A percentile compares a stretch with the other conserved stretches of the same genome.
phyloP scores from a whole-genome alignment of 2,888 invertebrate genomes.

The Ichneumoninae sp. region DNA sequence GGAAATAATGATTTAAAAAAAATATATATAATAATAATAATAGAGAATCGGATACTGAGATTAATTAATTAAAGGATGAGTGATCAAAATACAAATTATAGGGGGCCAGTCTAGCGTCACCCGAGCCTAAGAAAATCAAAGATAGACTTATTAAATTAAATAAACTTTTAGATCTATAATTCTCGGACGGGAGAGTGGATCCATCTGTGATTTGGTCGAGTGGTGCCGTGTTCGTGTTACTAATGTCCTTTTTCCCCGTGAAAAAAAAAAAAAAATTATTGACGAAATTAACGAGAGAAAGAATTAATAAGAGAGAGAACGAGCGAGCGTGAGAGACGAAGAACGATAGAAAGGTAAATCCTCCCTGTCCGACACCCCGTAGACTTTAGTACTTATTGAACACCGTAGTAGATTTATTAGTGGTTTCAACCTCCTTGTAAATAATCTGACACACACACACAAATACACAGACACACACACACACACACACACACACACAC shows the following conservation, averaged over 20 bases:
- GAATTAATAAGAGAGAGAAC: slow-evolving; percentile 20
- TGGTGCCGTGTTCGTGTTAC: slow-evolving; percentile 61
- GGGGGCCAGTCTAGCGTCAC: slow-evolving; percentile 81
- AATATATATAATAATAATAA: slow-evolving; percentile 69
- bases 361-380: slow-evolving; percentile 61
- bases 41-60: slow-evolving; percentile 66
- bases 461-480: not conserved
- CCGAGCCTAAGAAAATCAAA: slow-evolving; percentile 84
- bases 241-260: slow-evolving; percentile 8
- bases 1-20: slow-evolving; percentile 54
- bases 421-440: slow-evolving; percentile 53
- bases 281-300: slow-evolving; percentile 27
- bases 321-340: slow-evolving; percentile 9
- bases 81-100: slow-evolving; percentile 74
- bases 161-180: slow-evolving; percentile 67
- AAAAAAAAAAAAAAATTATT: slow-evolving; percentile 62
- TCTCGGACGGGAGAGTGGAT: slow-evolving; percentile 77
- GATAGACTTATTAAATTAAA: slow-evolving; percentile 80
- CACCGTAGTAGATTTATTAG: slow-evolving; percentile 42
- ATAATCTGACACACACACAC: slow-evolving; percentile 39
- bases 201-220: slow-evolving; percentile 81
- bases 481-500: slow-evolving; percentile 10
- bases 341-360: slow-evolving; percentile 48
- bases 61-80: slow-evolving; percentile 59
- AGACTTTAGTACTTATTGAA: slow-evolving; percentile 47